Conservation (phyloP, 2,888 invertebrate genomes). For the Caenorhabditis panamensis region DNA sequence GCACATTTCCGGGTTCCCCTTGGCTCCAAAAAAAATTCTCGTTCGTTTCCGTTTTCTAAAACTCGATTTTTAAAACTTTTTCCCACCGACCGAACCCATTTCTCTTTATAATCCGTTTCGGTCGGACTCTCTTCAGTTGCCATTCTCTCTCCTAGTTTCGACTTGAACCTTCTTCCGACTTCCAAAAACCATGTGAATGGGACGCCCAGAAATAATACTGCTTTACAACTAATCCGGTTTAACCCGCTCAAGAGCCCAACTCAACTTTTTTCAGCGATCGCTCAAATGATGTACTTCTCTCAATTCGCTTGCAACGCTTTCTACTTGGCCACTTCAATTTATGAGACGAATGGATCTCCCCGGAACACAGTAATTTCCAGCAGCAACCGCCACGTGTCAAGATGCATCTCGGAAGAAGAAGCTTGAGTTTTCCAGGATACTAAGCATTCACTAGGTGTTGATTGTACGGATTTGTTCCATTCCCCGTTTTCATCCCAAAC, state of each 20-base stretch:
- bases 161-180: not conserved
- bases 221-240: constrained; percentile 43
- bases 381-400: constrained; percentile 64
- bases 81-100: constrained; percentile 29
- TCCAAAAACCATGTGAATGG: constrained; percentile 12
- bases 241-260: constrained; percentile 4
- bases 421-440: constrained; percentile 18
- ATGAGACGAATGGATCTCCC: constrained; percentile 74
- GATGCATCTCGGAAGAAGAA: constrained; percentile 66
- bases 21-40: constrained; percentile 11
- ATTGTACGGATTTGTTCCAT: constrained; percentile 28
- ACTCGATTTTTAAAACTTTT: constrained; percentile 51
- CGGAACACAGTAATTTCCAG: constrained; percentile 65
- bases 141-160: not conserved
- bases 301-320: constrained; percentile 80
- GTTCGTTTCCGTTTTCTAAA: constrained; percentile 14
- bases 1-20: constrained; percentile 30
- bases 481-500: not conserved
- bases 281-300: constrained; percentile 78
- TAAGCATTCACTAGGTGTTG: constrained; percentile 19
- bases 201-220: constrained; percentile 11
- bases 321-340: constrained; percentile 79
- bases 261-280: constrained; percentile 66
- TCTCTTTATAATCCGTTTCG: constrained; percentile 49
- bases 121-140: not conserved